These are phyloP conservation scores for Camponotus floridanus DNA, from an alignment of 1,140 invertebrate species.

Conservation along the genomic window DNA sequence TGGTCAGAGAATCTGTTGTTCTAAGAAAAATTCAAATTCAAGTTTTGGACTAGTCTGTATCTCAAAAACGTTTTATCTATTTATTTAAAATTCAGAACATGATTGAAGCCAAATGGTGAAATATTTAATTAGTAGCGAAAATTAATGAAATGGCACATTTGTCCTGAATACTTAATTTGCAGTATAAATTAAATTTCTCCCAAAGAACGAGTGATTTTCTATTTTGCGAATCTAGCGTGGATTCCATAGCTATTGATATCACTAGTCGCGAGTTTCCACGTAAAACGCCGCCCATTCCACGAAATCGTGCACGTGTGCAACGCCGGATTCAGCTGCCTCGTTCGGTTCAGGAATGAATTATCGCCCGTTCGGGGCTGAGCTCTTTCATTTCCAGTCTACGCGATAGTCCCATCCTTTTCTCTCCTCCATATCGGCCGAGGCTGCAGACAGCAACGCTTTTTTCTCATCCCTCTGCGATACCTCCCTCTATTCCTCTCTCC, in stretches of 20 bases:
- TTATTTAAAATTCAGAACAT: conserved; percentile 8
- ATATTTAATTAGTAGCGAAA: conserved; percentile 20
- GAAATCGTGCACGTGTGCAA: conserved; percentile 83
- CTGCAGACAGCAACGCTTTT: conserved; percentile 80
- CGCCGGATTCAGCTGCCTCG: conserved; percentile 85
- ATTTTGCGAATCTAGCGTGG: conserved; percentile 55
- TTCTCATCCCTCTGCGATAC: conserved; percentile 74
- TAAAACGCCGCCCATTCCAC: conserved; percentile 79
- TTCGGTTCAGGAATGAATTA: conserved; percentile 86
- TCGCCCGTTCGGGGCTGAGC: conserved; percentile 83
- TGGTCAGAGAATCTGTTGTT: neutral
- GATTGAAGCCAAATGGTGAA: neutral
- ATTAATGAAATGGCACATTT: neutral
- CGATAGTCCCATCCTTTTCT: conserved; percentile 78
- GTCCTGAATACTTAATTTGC: conserved; percentile 15
- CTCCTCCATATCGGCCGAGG: conserved; percentile 73
- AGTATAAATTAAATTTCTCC: conserved; percentile 36
- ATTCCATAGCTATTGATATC: conserved; percentile 59
- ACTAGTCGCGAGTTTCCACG: conserved; percentile 70
- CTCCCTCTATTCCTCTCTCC: conserved; percentile 62
- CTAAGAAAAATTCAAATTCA: neutral
- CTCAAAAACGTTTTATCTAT: too few species aligned
- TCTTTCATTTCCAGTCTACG: conserved; percentile 85
- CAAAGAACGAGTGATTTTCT: conserved; percentile 18
- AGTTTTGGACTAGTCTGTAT: too few species aligned